Evolutionary conservation across 92 coral and sea anemone species (phyloP).

Genomic region (Actinostola sp.): DNA sequence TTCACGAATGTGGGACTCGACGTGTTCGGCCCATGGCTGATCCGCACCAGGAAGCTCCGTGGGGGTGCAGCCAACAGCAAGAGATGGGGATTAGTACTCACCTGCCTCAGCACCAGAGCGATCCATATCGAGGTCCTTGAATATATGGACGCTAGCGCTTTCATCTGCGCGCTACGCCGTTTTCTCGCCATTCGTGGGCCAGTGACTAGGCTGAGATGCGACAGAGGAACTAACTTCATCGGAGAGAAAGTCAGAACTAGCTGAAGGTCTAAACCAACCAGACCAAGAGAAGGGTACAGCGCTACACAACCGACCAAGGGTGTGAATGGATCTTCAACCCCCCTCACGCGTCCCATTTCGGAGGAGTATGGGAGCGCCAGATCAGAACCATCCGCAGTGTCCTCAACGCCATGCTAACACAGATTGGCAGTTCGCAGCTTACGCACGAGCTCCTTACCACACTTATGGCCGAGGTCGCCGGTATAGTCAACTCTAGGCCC

Average conservation of each 20-base stretch:
- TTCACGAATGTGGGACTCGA: conserved; percentile 15
- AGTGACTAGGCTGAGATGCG: conserved; percentile 13
- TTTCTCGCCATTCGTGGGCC: conserved; percentile 22
- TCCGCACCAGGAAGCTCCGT: background rate
- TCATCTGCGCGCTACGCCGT: conserved; percentile 28
- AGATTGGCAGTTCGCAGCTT: conserved; percentile 16
- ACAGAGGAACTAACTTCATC: conserved; percentile 24
- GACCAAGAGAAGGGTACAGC: background rate
- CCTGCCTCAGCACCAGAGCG: conserved; percentile 11
- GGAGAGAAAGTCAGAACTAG: conserved; percentile 37
- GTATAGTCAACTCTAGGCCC: conserved; percentile 6
- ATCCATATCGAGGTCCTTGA: conserved; percentile 12
- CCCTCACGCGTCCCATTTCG: no score
- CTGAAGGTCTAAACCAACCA: background rate
- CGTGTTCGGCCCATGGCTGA: conserved; percentile 6
- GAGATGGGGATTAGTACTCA: conserved; percentile 8
- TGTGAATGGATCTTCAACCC: no score
- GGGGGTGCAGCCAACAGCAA: background rate
- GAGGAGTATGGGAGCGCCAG: no score
- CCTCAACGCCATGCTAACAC: conserved; percentile 12
- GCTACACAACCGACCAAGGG: no score
- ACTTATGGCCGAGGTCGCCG: conserved; percentile 11
- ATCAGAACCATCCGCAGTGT: conserved; percentile 20
- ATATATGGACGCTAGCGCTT: conserved; percentile 5
- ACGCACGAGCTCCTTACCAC: conserved; percentile 14